Base-by-base conservation (phyloP, 2,113 vertebrate species). In the Cepphus grylle region DNA sequence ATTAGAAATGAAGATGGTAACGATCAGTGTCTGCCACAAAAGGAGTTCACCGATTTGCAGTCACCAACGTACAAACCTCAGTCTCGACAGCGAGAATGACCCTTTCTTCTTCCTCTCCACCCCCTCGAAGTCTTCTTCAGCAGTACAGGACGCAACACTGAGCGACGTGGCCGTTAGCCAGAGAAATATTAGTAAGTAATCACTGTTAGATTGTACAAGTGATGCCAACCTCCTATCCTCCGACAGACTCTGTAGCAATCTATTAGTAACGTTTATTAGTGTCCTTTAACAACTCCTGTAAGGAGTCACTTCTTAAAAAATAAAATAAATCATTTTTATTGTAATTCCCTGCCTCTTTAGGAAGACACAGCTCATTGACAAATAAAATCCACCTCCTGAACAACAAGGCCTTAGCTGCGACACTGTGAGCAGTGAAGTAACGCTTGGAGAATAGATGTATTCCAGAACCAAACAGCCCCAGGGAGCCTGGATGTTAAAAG, bases 391-490 rank as follows among this genome's bases (percentile, higher is more conserved):
- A 52, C 88, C 89, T 73, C 21, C 34, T 69, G 76, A 94, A 89
- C 78, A 94, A 72, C 63, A 43, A 82, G 84, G 82, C 81, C 91
- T 93, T 82, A 77, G 91, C 93, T 79, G 93, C 91, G 95, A 91
- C 83, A 94, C 59, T 88, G 92, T 59, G 82, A 94, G 79, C 63
- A 74, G 74, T 45, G 90, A 95, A 96, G 91, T 88, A 96, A 93
- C 91, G 80, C 70, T 69, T 59, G 50, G 92, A 96, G 76, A 86
- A 91, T 27, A 91, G 88, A 95, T 83, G 86, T 90, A 93, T 95
- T 91, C 91, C 92, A 94, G 88, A 95, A 93, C 56, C 89, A 95
- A 95, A 94, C 85, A 91, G 94, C 96, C 93, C 89, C 72, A 38
- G 95, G 94, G 96, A 94, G 72, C 81, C 18, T 8, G 53, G 86